phyloP scores from a whole-genome alignment of 2,113 vertebrate genomes.

The Hemibagrus wyckioides region DNA sequence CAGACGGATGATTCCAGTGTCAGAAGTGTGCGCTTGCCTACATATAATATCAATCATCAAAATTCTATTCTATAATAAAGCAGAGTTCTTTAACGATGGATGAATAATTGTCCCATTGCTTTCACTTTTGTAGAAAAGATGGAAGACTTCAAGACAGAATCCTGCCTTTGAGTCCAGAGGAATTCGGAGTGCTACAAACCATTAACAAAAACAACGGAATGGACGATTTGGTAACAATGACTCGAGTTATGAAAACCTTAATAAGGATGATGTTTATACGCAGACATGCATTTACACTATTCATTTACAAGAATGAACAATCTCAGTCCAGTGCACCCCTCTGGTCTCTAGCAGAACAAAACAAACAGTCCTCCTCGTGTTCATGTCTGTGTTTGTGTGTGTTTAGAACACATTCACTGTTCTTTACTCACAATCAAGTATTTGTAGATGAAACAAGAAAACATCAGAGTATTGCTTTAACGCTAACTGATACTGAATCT shows the following conservation, averaged over 20 bases:
- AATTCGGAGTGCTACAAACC: neutral
- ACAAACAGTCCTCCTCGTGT: too few species aligned
- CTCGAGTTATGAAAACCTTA: neutral
- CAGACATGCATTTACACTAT: neutral
- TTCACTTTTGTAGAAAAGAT: neutral
- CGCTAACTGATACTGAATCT: neutral
- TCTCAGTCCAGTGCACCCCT: too few species aligned
- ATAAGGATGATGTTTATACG: neutral
- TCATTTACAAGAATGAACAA: neutral
- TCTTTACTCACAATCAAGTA: neutral
- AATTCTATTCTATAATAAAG: neutral
- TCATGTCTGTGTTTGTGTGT: too few species aligned
- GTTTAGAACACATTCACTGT: neutral
- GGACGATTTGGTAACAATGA: neutral
- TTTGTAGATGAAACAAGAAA: neutral
- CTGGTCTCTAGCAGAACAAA: too few species aligned
- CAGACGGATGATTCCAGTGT: slow-evolving; percentile 82
- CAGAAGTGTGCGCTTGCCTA: slow-evolving; percentile 78
- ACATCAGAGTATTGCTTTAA: neutral
- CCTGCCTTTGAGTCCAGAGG: neutral
- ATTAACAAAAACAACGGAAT: slow-evolving; percentile 16
- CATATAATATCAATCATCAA: neutral
- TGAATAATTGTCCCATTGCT: neutral
- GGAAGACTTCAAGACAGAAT: neutral
- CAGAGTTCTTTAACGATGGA: neutral